Percentiles rank a stretch among this genome's conserved stretches.
These are phyloP conservation scores for Eupristina koningsbergeri DNA, from an alignment of 1,140 invertebrate species.

Conservation along the genomic window DNA sequence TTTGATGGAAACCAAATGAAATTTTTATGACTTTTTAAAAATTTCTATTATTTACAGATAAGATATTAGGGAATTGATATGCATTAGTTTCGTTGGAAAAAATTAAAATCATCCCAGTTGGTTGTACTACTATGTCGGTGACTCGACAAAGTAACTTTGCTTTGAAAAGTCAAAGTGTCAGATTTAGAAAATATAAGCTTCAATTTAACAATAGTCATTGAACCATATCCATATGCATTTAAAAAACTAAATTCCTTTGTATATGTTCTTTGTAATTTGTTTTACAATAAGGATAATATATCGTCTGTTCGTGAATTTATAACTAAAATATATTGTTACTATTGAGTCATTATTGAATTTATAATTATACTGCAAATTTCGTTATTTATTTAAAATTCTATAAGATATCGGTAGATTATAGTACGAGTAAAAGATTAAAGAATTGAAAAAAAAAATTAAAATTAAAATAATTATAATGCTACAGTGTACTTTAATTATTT, in stretches of 20 bases:
- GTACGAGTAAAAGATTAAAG: not conserved
- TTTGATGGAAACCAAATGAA: not conserved
- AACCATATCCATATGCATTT: not conserved
- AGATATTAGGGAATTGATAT: not conserved
- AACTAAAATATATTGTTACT: not conserved
- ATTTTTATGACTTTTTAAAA: not conserved
- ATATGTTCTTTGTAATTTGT: not conserved
- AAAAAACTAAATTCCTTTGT: not conserved
- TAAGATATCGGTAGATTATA: not conserved
- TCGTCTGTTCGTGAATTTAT: not conserved
- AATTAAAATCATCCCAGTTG: not conserved
- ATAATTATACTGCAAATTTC: not conserved
- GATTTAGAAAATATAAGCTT: not conserved
- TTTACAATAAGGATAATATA: too few relatives aligned
- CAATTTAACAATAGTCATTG: too few relatives aligned
- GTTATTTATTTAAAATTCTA: not conserved
- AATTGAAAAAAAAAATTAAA: not conserved
- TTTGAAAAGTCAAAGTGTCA: constrained; percentile 24
- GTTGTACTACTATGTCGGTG: too few relatives aligned
- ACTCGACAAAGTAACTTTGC: constrained; percentile 52
- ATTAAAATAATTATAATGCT: not conserved
- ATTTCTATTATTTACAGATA: not conserved
- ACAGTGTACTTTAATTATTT: not conserved
- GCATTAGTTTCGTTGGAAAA: not conserved
- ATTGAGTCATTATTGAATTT: not conserved